Conservation (phyloP, 1,140 invertebrate genomes). For the Trachymyrmex septentrionalis region DNA sequence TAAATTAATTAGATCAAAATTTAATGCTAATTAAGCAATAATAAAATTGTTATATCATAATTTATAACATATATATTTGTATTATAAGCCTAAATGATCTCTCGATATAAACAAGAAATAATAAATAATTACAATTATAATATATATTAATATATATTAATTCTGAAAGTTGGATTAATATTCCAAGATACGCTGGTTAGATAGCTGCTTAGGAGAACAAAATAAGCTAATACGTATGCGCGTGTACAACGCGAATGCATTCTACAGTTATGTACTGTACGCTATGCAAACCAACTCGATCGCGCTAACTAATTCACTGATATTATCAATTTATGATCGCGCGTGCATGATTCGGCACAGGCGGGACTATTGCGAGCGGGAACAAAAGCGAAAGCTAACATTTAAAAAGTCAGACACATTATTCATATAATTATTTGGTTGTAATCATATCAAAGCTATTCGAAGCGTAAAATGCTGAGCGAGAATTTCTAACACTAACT, state of each 20-base stretch:
- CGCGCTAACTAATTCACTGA: slow-evolving; percentile 33
- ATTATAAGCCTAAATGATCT: neutral
- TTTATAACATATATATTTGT: neutral
- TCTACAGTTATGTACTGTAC: slow-evolving; percentile 19
- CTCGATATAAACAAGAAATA: neutral
- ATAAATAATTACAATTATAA: neutral
- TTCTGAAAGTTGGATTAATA: slow-evolving; percentile 9
- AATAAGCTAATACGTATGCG: neutral
- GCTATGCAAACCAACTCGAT: slow-evolving; percentile 45
- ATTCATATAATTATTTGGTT: slow-evolving; percentile 83
- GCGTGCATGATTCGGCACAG: slow-evolving; percentile 37
- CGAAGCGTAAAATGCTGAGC: slow-evolving; percentile 14
- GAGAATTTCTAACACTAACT: slow-evolving; percentile 22
- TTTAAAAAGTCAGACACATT: neutral
- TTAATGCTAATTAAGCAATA: neutral
- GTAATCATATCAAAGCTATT: slow-evolving; percentile 76
- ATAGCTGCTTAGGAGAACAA: slow-evolving; percentile 11
- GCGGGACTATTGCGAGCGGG: slow-evolving; percentile 16
- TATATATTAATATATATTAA: slow-evolving; percentile 8
- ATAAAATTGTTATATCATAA: neutral
- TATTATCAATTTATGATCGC: slow-evolving; percentile 53
- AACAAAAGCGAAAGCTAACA: slow-evolving; percentile 55
- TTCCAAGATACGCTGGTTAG: neutral
- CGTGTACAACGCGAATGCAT: slow-evolving; percentile 8
- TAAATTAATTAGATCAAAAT: neutral